Conservation (phyloP, 1,140 invertebrate genomes). For the Elysia chlorotica region DNA sequence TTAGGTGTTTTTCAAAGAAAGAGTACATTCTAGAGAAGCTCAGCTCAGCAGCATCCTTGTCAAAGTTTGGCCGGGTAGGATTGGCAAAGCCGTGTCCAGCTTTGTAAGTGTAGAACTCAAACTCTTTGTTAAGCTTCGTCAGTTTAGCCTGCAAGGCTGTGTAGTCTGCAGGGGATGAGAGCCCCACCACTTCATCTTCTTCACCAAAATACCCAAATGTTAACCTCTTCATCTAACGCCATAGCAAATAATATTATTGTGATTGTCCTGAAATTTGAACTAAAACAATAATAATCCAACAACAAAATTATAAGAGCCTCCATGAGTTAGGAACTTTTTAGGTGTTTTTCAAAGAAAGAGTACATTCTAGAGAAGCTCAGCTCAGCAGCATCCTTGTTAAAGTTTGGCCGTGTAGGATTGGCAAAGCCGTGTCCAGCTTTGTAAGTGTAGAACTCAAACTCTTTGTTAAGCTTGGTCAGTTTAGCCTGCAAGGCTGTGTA, state of each 20-base stretch:
- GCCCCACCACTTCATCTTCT: constrained; percentile 34
- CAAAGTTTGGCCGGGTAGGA: constrained; percentile 15
- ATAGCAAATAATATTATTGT: too few relatives aligned
- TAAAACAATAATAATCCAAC: too few relatives aligned
- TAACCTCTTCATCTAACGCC: too few relatives aligned
- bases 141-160: constrained; percentile 24
- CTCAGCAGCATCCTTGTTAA: constrained; percentile 17
- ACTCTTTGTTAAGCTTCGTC: constrained; percentile 14
- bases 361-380: constrained; percentile 18
- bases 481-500: constrained; percentile 24
- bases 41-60: constrained; percentile 14
- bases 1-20: constrained; percentile 22
- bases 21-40: constrained; percentile 21
- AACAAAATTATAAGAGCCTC: not conserved
- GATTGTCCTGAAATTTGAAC: too few relatives aligned
- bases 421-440: constrained; percentile 31
- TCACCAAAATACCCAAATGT: constrained; percentile 54
- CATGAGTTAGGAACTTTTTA: not conserved
- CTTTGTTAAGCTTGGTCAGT: constrained; percentile 21
- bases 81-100: constrained; percentile 32
- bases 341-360: constrained; percentile 23
- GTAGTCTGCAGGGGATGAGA: constrained; percentile 29
- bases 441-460: constrained; percentile 23
- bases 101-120: constrained; percentile 26
- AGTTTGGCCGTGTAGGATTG: constrained; percentile 20